phyloP scores from a whole-genome alignment of 2,888 invertebrate genomes.

The Mayetiola destructor region DNA sequence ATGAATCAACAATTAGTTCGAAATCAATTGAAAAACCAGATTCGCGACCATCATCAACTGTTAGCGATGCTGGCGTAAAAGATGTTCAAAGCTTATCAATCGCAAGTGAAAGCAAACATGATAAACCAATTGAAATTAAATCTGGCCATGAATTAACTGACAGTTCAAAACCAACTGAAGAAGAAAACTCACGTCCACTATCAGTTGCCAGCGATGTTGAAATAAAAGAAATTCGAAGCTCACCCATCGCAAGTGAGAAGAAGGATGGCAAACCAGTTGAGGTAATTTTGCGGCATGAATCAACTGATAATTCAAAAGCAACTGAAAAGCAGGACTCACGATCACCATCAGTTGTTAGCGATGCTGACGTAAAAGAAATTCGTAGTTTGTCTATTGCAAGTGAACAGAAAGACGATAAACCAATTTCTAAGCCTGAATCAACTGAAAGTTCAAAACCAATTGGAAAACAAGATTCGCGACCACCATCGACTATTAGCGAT shows the following conservation, averaged over 20 bases:
- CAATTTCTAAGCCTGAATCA: conserved; percentile 16
- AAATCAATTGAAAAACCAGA: not conserved
- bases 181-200: conserved; percentile 14
- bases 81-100: not conserved
- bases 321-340: not conserved
- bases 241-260: not conserved
- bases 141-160: conserved; percentile 13
- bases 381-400: not conserved
- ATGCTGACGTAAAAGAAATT: not conserved
- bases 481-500: conserved; percentile 16
- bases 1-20: not conserved
- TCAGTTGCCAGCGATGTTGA: conserved; percentile 14
- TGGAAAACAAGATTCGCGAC: conserved; percentile 2
- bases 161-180: conserved; percentile 13
- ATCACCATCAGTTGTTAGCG: not conserved
- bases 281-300: not conserved
- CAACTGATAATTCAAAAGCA: not conserved
- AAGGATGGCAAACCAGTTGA: not conserved
- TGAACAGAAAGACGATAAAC: not conserved
- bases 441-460: conserved; percentile 12
- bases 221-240: not conserved
- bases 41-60: not conserved
- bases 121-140: not conserved
- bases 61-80: no score
- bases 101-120: not conserved